Evolutionary conservation across 2,888 invertebrate species (phyloP), one percentile per base, ranked within the genome.

Genomic region (Chalcis sispes): DNA sequence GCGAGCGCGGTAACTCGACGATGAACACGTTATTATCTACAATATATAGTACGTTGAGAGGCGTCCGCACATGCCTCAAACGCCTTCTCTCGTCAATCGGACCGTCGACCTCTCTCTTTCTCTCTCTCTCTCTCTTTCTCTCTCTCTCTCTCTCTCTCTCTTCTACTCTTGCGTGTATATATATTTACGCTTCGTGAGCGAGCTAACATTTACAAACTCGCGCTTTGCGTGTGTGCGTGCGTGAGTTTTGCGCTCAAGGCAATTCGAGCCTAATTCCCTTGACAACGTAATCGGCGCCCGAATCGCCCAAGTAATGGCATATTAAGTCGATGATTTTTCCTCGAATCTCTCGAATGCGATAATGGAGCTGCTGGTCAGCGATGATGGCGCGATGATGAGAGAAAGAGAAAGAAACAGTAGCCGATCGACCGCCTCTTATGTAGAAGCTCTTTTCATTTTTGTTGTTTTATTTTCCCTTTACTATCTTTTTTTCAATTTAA

Each of bases 251-350:
- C 75, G 74, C 80, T 79, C 72, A 42, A 72, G 79, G 79, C 80
- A 76, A 77, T 80, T 81, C 79, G 72, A 79, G 77, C 80, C 79
- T 80, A 80, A 82, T 81, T 80, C 79, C 69, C 74, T 79, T 82
- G 80, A 82, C 77, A 80, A 79, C 78, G 80, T 81, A 80, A 81
- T 82, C 80, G 78, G 61, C 73, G 50, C 25, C 69, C 76, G 58
- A 54, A 61, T 72, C 54, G 67, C 46, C 50, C 58, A 23, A 25
- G 75, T 69, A 75, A 70, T 70, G 54, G 56, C 56, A 50, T 50
- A 59, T 75, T 70, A 65, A 65, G 70, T 65, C 64, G 65, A 59
- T 29, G 59, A 71, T 71, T 75, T 75, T 71, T 71, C 75, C 75
- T 42, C 71, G 66, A 75, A 75, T 59, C 18, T 42, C 8, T 4